Evolutionary conservation across 2,888 invertebrate species (phyloP), one percentile per base, ranked within the genome.

Genomic region (Baccha elongata): DNA sequence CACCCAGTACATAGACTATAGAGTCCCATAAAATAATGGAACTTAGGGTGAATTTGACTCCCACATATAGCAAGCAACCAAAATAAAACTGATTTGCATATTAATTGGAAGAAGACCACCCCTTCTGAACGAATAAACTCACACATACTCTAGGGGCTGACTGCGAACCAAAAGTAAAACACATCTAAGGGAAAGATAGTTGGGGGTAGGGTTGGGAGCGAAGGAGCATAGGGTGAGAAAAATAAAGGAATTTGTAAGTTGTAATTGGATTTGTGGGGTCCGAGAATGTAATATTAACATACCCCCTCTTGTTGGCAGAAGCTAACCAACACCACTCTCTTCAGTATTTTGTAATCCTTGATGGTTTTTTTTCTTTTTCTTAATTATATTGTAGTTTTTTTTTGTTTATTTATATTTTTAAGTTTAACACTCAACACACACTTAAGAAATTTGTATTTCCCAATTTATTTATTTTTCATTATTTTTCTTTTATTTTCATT

Each of bases 81-180:
- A 78, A 83, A 78, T 83, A 73, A 78, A 78, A 78, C 78, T 83
- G 67, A 83, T 83, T 83, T 83, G 60, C 83, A 83, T 83, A 83
- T 83, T 83, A 83, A 83, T 83, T 83, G 83, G 78, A 83, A 64
- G 78, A 72, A 64, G 65, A 73, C 78, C 72, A 68, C 40, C 48
- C 55, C 40, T 17, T 35, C 10, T 48, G 23, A 15, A n/a, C 13
- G 13, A 37, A 10, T 6, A 5, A 35, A 8, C 3, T 7, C 40
- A 40, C 21, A 17, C 3, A 58, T 26, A 17, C 46, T 17, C 46
- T 17, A 19, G 40, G 40, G 48, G 17, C 35, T 35, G 35, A 2
- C 15, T 21, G 5, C 7, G 13, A n/a, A 26, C 26, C 40, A 19
- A 7, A 10, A 26, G n/a, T 15, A 32, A 62, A 46, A 29, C 62